Evolutionary conservation across 2,888 invertebrate species (phyloP).

Genomic region (Drosophila dives): DNA sequence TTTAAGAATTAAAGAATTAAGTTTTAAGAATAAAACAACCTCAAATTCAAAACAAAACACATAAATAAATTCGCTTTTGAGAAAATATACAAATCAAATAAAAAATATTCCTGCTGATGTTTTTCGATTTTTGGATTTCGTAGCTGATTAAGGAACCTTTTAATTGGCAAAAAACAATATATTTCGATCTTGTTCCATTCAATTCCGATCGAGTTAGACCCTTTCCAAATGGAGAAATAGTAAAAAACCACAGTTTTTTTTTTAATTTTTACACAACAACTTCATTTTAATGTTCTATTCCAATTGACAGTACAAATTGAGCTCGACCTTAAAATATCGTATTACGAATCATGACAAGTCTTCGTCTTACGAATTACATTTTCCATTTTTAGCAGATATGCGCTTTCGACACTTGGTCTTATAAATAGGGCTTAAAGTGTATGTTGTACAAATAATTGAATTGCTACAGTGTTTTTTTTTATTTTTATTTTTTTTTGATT

Average conservation of each 20-base stretch:
- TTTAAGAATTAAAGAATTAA: too few species aligned
- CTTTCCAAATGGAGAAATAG: neutral
- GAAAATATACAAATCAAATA: neutral
- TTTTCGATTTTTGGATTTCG: neutral
- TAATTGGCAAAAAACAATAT: neutral
- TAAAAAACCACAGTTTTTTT: neutral
- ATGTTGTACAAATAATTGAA: slow-evolving; percentile 30
- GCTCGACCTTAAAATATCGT: slow-evolving; percentile 45
- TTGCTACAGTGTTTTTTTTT: slow-evolving; percentile 24
- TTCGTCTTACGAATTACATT: slow-evolving; percentile 12
- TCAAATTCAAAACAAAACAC: neutral
- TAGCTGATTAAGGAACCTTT: neutral
- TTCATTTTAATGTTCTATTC: slow-evolving; percentile 39
- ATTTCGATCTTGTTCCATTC: neutral
- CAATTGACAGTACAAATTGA: slow-evolving; percentile 61
- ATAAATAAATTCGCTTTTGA: neutral
- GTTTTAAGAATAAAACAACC: neutral
- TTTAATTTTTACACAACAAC: slow-evolving; percentile 48
- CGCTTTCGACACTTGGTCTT: slow-evolving; percentile 17
- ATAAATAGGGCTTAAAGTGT: slow-evolving; percentile 16
- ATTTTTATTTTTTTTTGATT: slow-evolving; percentile 15
- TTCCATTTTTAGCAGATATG: slow-evolving; percentile 23
- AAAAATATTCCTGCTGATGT: neutral
- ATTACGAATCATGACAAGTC: slow-evolving; percentile 27
- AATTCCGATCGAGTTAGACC: neutral